These are phyloP conservation scores for Bombus terrestris DNA, from an alignment of 1,140 invertebrate genomes.

Conservation along the genomic window DNA sequence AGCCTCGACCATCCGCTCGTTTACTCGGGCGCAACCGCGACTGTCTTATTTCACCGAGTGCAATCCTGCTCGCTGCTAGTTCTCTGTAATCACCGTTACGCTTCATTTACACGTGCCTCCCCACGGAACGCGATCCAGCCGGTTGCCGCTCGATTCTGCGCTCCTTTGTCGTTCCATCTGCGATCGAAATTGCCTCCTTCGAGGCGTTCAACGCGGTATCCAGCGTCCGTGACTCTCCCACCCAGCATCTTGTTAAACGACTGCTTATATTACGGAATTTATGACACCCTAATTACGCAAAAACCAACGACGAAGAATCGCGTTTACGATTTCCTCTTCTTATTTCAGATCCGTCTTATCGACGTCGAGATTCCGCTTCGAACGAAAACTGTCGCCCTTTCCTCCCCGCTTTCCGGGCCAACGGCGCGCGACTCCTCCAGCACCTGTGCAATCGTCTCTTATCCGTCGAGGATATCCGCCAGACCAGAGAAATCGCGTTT, in stretches of 20 bases:
- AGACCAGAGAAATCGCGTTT: slow-evolving; percentile 1
- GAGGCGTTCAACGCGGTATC: neutral
- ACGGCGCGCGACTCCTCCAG: neutral
- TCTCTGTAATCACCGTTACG: slow-evolving; percentile 38
- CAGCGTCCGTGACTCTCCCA: neutral
- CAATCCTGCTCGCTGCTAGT: neutral
- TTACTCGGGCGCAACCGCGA: neutral
- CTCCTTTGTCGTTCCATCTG: neutral
- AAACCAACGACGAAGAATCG: too few species aligned
- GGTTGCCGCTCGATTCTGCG: neutral
- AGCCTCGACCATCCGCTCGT: neutral
- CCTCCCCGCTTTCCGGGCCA: neutral
- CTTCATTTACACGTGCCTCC: slow-evolving; percentile 40
- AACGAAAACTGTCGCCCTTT: neutral
- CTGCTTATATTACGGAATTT: too few species aligned
- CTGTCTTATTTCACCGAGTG: slow-evolving; percentile 14
- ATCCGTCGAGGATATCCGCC: neutral
- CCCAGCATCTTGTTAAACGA: neutral
- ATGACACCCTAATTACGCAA: too few species aligned
- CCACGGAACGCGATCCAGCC: slow-evolving; percentile 17
- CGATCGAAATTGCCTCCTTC: neutral
- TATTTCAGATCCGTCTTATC: too few species aligned
- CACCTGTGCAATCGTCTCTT: slow-evolving; percentile 6
- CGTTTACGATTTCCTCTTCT: too few species aligned
- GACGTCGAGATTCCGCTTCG: too few species aligned